A percentile compares a stretch with the other conserved stretches of the same genome.
These are phyloP conservation scores for Sinella curviseta DNA, from an alignment of 1,140 invertebrate species.

Conservation along the genomic window DNA sequence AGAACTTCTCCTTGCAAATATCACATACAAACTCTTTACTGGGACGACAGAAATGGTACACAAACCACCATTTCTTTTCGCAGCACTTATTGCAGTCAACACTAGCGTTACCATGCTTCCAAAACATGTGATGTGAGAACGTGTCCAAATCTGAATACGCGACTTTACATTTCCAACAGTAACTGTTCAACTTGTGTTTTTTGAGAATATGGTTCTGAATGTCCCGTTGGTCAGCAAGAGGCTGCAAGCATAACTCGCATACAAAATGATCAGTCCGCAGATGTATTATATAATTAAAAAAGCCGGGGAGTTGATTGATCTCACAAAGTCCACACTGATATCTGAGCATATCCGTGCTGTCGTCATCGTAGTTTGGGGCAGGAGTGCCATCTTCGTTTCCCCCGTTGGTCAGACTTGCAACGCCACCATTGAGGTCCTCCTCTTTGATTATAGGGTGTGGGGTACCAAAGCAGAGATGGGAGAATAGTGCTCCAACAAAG, in stretches of 20 bases:
- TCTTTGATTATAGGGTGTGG: constrained; percentile 38
- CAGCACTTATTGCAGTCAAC: constrained; percentile 78
- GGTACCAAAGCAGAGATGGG: constrained; percentile 46
- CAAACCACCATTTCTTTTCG: constrained; percentile 85
- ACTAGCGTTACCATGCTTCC: constrained; percentile 87
- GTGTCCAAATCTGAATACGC: constrained; percentile 81
- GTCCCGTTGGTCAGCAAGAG: constrained; percentile 71
- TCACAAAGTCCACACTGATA: constrained; percentile 47
- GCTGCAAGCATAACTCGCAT: constrained; percentile 81
- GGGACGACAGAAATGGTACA: constrained; percentile 84
- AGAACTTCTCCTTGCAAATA: constrained; percentile 72
- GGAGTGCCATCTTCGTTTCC: not conserved
- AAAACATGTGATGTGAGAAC: constrained; percentile 82
- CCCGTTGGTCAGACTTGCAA: not conserved
- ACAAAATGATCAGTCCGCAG: constrained; percentile 75
- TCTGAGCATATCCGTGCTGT: constrained; percentile 34
- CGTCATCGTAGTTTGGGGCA: not conserved
- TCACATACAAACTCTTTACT: constrained; percentile 74
- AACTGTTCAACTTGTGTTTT: constrained; percentile 74
- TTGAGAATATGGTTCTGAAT: constrained; percentile 84
- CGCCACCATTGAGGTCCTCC: not conserved
- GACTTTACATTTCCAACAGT: constrained; percentile 81
- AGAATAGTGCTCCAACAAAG: constrained; percentile 46
- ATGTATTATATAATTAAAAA: constrained; percentile 82
- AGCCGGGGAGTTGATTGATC: constrained; percentile 66